These are phyloP conservation scores for Falco cherrug DNA, from an alignment of 2,797 vertebrate genomes.

Conservation along the genomic window DNA sequence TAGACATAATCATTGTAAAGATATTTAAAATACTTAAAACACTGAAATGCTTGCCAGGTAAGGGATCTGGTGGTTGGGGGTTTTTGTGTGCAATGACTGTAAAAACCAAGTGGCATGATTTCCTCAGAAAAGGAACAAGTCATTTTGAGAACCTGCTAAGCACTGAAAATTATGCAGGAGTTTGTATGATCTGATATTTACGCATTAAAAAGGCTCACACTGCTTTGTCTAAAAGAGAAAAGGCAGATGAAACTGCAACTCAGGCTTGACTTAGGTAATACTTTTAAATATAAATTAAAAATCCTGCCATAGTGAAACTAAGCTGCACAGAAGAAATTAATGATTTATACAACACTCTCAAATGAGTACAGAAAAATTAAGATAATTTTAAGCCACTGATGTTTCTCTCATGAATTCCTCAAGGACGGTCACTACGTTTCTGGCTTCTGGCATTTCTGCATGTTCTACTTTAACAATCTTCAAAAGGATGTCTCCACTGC, in stretches of 20 bases:
- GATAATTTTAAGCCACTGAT: constrained; percentile 16
- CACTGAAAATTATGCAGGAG: not conserved
- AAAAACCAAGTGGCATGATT: not conserved
- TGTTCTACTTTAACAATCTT: constrained; percentile 93
- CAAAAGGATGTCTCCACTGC: constrained; percentile 91
- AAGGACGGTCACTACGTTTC: constrained; percentile 89
- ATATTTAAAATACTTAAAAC: constrained; percentile 5
- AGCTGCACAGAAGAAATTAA: constrained; percentile 13
- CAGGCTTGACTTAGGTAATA: constrained; percentile 4
- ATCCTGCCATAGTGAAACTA: not conserved
- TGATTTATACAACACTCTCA: not conserved
- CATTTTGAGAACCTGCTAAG: not conserved
- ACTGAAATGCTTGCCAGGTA: not conserved
- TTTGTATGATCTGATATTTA: not conserved
- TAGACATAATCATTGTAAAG: not conserved
- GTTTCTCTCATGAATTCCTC: constrained; percentile 93
- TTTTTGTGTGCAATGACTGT: not conserved
- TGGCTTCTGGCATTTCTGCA: constrained; percentile 91
- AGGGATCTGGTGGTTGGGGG: not conserved
- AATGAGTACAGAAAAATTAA: not conserved
- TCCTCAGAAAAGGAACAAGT: not conserved
- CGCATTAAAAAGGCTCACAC: not conserved
- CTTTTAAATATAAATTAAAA: constrained; percentile 40
- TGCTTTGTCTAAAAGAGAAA: not conserved
- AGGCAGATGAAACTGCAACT: not conserved